These are phyloP conservation scores for Thereva nobilitata DNA, from an alignment of 2,888 invertebrate genomes.

Conservation along the genomic window DNA sequence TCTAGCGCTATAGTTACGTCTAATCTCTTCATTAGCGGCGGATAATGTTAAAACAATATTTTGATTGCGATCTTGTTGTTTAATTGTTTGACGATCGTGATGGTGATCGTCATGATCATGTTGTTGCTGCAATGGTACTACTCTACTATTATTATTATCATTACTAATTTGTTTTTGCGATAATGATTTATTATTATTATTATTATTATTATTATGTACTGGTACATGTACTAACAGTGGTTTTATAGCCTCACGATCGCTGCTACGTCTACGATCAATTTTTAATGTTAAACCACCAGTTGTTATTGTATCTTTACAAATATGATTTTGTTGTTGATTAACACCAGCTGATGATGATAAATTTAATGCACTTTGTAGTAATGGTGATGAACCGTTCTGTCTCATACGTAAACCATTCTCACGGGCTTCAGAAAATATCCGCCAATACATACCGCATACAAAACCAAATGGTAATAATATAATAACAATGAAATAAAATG, in stretches of 20 bases:
- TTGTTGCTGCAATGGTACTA: background rate
- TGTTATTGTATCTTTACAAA: slow-evolving; percentile 11
- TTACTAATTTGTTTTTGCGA: background rate
- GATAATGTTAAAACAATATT: slow-evolving; percentile 56
- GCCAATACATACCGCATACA: slow-evolving; percentile 59
- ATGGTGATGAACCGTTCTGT: slow-evolving; percentile 58
- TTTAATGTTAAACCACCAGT: slow-evolving; percentile 54
- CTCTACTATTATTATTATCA: too few relatives aligned
- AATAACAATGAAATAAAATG: slow-evolving; percentile 55
- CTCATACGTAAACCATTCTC: slow-evolving; percentile 58
- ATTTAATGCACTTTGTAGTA: slow-evolving; percentile 57
- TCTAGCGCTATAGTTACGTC: slow-evolving; percentile 56
- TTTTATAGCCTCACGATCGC: slow-evolving; percentile 47
- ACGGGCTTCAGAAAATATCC: slow-evolving; percentile 57
- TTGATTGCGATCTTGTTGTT: slow-evolving; percentile 49
- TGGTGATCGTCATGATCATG: background rate
- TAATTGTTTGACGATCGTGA: slow-evolving; percentile 20
- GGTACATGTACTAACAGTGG: slow-evolving; percentile 48
- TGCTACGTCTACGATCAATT: slow-evolving; percentile 48
- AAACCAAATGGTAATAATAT: slow-evolving; percentile 57
- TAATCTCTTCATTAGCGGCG: slow-evolving; percentile 55
- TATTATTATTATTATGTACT: slow-evolving; percentile 41
- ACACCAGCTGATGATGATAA: slow-evolving; percentile 45
- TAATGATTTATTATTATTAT: slow-evolving; percentile 7
- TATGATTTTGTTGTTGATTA: slow-evolving; percentile 18